Evolutionary conservation across 1,140 invertebrate species (phyloP).

Genomic region (Drosophila repletoides): DNA sequence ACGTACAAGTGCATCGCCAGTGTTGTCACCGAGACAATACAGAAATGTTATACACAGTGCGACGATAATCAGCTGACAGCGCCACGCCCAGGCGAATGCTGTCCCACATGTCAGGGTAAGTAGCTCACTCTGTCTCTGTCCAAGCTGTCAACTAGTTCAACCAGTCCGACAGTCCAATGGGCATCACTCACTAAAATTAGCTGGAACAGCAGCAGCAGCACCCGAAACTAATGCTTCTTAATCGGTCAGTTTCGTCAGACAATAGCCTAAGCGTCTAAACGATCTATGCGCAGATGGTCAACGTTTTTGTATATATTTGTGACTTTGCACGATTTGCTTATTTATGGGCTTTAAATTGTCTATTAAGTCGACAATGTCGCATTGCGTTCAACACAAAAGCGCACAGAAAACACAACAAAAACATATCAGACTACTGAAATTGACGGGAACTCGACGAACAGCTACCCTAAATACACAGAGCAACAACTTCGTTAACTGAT

Average conservation of each 20-base stretch:
- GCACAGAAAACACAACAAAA: conserved; percentile 13
- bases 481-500: no score
- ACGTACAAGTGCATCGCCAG: conserved; percentile 90
- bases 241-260: conserved; percentile 41
- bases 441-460: background rate
- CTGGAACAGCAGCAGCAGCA: conserved; percentile 3
- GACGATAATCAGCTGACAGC: conserved; percentile 86
- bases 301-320: conserved; percentile 57
- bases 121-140: conserved; percentile 10
- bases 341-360: conserved; percentile 80
- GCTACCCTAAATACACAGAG: no score
- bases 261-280: conserved; percentile 36
- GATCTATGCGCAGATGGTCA: conserved; percentile 49
- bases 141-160: conserved; percentile 25
- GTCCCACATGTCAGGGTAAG: conserved; percentile 90
- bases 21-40: conserved; percentile 90
- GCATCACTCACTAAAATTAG: conserved; percentile 74
- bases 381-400: conserved; percentile 57
- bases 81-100: conserved; percentile 90
- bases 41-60: conserved; percentile 92
- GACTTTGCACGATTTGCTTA: conserved; percentile 59
- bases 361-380: conserved; percentile 75
- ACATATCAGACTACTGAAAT: background rate
- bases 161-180: conserved; percentile 20
- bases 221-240: conserved; percentile 58